A percentile compares a stretch with the other conserved stretches of the same genome.
Conservation (phyloP, 2,797 vertebrate species). For the Hypotaenidia okinawae region DNA sequence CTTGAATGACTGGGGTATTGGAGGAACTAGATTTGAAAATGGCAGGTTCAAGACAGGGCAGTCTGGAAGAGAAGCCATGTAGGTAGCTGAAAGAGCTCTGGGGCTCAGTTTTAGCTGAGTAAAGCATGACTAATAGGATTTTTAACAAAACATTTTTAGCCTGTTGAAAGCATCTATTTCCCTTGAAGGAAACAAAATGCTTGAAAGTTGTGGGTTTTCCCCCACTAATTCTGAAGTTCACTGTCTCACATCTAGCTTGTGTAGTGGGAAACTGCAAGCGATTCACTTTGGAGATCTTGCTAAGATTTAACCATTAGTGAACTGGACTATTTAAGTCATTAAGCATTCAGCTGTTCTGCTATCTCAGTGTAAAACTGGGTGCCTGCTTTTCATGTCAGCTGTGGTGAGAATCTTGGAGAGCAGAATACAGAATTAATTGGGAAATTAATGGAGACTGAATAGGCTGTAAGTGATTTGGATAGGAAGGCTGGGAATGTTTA, state of each 20-base stretch:
- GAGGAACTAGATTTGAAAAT: neutral
- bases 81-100: neutral
- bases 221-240: neutral
- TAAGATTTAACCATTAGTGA: neutral
- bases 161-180: neutral
- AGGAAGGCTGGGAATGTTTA: neutral
- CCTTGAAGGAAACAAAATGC: neutral
- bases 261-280: neutral
- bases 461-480: neutral
- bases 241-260: neutral
- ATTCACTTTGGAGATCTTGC: neutral
- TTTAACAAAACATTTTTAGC: neutral
- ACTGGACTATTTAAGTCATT: neutral
- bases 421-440: neutral
- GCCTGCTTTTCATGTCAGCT: constrained; percentile 8
- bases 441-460: constrained; percentile 1
- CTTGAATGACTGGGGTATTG: neutral
- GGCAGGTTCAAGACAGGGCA: neutral
- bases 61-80: neutral
- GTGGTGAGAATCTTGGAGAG: neutral
- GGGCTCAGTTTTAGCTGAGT: neutral
- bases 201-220: neutral
- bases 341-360: neutral
- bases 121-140: neutral
- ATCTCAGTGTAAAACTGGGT: neutral